These are phyloP conservation scores for Centropus unirufus DNA, from an alignment of 2,113 vertebrate species.

Conservation along the genomic window DNA sequence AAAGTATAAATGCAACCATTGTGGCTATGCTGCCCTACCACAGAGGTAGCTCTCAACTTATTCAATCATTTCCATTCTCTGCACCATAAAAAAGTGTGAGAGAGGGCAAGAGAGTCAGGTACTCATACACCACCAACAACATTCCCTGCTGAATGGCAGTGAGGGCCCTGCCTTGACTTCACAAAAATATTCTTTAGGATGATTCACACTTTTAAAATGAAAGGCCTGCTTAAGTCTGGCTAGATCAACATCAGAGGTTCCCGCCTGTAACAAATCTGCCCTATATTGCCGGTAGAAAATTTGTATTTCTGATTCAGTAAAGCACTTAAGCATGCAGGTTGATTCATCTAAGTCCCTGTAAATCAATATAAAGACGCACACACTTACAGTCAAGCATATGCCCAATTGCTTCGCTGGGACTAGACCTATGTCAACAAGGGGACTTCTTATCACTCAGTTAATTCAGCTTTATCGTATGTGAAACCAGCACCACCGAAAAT, in stretches of 20 bases:
- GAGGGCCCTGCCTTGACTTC: neutral
- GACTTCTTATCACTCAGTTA: neutral
- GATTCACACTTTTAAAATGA: neutral
- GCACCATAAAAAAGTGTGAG: no score
- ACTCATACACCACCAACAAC: neutral
- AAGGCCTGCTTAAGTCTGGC: neutral
- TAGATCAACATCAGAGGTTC: neutral
- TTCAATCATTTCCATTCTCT: neutral
- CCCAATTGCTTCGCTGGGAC: neutral
- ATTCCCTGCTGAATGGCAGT: neutral
- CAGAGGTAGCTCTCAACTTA: neutral
- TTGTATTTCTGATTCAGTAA: neutral
- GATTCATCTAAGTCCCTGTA: neutral
- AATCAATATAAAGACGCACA: neutral
- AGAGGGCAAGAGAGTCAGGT: neutral
- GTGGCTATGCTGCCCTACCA: neutral
- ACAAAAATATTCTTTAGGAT: neutral
- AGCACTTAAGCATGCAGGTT: neutral
- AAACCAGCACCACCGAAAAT: neutral
- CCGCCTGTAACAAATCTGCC: neutral
- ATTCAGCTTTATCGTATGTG: neutral
- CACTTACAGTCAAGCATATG: rapidly evolving
- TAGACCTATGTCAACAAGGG: neutral
- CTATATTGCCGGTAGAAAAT: neutral
- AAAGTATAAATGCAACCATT: neutral